Base-by-base conservation (phyloP, 2,888 invertebrate genomes). In the Meteorus colon region DNA sequence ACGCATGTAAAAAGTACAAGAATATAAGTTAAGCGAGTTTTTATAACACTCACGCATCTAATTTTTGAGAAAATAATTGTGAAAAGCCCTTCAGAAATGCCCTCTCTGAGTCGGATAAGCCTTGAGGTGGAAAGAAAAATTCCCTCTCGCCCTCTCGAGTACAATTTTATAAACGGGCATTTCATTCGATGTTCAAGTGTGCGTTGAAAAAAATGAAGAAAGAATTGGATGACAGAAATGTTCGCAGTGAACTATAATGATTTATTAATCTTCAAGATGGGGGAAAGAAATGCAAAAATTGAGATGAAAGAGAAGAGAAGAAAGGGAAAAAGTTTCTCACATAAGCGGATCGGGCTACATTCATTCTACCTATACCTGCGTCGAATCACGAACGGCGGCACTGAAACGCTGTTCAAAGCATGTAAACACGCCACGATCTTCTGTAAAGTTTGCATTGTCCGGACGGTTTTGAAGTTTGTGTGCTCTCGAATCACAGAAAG, bases 401-500 rank as follows among this genome's bases (percentile, higher is more conserved):
- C 4, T 37, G 41, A 45, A 24, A 24, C n/a, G 16, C 66, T 66
- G 55, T 24, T 66, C 41, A 41, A 27, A 66, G 41, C 41, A 66
- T 45, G 66, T 66, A 66, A 66, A 66, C 66, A 66, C 37, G 19
- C 41, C 37, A 24, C 19, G 19, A 24, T 41, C 41, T 66, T 66
- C 37, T 41, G 66, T 27, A 24, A 45, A 66, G 66, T 66, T 66
- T 66, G 41, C 66, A 41, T 37, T 65, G 16, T 16, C 16, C 19
- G 66, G 37, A 66, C 19, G 55, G 19, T 41, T 41, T 66, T 66
- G 14, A 66, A 66, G 66, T 66, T 66, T 66, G 27, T 37, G 16
- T 27, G 41, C 37, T 66, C 24, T 66, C 55, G n/a, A 55, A 55
- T 24, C 24, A 12, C 41, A 24, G 14, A 66, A 66, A 66, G 66